Evolutionary conservation across 2,113 vertebrate species (phyloP), one percentile per base, ranked within the genome.

Genomic region (Neodon shergylaensis): DNA sequence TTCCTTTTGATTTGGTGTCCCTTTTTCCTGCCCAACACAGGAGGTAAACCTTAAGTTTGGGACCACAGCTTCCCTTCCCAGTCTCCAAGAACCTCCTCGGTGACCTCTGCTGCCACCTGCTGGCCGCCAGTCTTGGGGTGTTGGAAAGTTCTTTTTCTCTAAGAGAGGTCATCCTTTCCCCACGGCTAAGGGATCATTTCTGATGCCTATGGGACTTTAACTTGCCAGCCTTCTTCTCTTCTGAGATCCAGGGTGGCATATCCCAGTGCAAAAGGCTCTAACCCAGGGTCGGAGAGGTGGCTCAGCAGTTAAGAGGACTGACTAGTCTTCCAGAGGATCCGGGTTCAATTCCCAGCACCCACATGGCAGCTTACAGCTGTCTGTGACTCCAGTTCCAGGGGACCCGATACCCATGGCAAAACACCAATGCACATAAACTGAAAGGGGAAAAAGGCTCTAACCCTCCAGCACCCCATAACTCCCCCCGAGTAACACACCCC

Each of bases 91-190:
- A 36, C 28, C 22, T 19, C 74, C 52, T 58, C 42, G 16, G 0
- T 81, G 94, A 87, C 74, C 84, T 94, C 44, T 97, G 94, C 96
- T 97, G 95, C 97, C 97, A 96, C 77, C 96, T 95, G 3, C 96
- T 96, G 97, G 95, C 33, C 52, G 44, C 47, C 7, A 44, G 14
- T 66, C 47, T 58, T 54, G 61, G 1, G 36, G 9, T n/a, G 12
- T 74, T 84, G 66, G 21, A 63, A 33, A 49, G 10, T 78, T 74
- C 17, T 63, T 63, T 54, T 36, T 49, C 39, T 68, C 12, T 7
- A 12, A 26, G 36, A 17, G 28, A 73, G 2, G 7, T 82, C 90
- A 68, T 81, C 16, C 13, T 54, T 73, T 12, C 8, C 33, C 47
- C 1, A 31, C 4, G 31, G 72, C 19, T 36, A 0, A 7, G 44